These are phyloP conservation scores for Eristalis arbustorum DNA, from an alignment of 2,888 invertebrate genomes.

Conservation along the genomic window DNA sequence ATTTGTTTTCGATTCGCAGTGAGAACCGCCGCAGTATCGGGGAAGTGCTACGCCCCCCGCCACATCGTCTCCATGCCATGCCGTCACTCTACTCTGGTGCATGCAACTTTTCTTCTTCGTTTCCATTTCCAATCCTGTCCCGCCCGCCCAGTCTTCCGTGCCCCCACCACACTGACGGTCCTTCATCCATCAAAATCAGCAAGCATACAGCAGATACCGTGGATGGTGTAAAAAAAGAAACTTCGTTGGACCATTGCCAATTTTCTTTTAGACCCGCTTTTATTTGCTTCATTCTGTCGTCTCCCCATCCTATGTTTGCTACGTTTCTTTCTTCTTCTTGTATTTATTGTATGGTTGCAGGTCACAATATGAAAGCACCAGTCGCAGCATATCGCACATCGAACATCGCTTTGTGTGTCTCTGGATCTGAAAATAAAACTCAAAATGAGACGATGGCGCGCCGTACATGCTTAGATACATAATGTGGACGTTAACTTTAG, in stretches of 20 bases:
- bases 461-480: constrained; percentile 25
- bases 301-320: not conserved
- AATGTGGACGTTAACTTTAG: constrained; percentile 51
- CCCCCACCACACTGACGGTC: too few relatives aligned
- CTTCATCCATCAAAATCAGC: not conserved
- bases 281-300: not conserved
- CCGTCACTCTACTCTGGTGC: constrained; percentile 3
- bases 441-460: not conserved
- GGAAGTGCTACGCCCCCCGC: not conserved
- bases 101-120: constrained; percentile 5
- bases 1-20: constrained; percentile 29
- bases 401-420: not conserved
- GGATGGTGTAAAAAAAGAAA: constrained; percentile 35
- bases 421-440: constrained; percentile 21
- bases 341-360: constrained; percentile 53
- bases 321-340: constrained; percentile 17
- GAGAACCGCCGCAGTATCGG: constrained; percentile 26
- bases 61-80: not conserved
- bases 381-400: constrained; percentile 16
- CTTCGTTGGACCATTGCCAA: constrained; percentile 48
- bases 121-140: not conserved
- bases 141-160: too few relatives aligned
- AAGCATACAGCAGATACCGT: not conserved
- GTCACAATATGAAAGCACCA: constrained; percentile 54
- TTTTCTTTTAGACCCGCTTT: constrained; percentile 32